A percentile compares a stretch with the other conserved stretches of the same genome.
These are phyloP conservation scores for Onychostoma macrolepis DNA, from an alignment of 2,113 vertebrate species.

Conservation along the genomic window DNA sequence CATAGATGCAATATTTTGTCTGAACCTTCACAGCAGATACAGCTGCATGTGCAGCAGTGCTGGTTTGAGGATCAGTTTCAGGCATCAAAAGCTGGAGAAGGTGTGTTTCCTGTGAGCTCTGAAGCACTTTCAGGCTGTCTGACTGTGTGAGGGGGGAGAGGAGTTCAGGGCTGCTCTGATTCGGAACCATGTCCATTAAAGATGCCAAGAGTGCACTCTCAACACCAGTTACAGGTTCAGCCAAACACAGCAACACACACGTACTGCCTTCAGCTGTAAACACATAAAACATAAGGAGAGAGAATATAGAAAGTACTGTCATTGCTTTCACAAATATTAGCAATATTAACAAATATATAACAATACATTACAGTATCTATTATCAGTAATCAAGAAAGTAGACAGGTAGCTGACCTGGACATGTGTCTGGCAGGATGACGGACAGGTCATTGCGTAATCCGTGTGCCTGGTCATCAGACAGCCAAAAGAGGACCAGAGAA, in stretches of 20 bases:
- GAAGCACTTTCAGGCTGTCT: slow-evolving; percentile 65
- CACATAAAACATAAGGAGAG: not conserved
- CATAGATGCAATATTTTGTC: not conserved
- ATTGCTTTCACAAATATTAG: not conserved
- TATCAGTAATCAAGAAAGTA: not conserved
- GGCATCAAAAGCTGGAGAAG: slow-evolving; percentile 61
- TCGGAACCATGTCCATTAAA: slow-evolving; percentile 70
- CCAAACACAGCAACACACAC: slow-evolving; percentile 70
- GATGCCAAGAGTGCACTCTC: slow-evolving; percentile 71
- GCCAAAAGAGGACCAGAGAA: slow-evolving; percentile 53
- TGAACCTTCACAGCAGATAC: slow-evolving; percentile 33
- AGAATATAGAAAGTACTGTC: not conserved
- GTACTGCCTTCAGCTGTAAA: slow-evolving; percentile 64
- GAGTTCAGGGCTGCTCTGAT: slow-evolving; percentile 21
- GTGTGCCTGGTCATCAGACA: slow-evolving; percentile 44
- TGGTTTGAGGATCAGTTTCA: slow-evolving; percentile 25
- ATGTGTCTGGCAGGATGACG: slow-evolving; percentile 18
- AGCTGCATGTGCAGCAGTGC: not conserved
- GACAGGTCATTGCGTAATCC: slow-evolving; percentile 44
- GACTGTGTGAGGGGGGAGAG: slow-evolving; percentile 57
- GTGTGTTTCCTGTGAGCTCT: slow-evolving; percentile 58
- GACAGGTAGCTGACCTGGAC: slow-evolving; percentile 38
- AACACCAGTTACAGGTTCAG: slow-evolving; percentile 63
- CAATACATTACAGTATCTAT: not conserved
- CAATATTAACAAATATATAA: not conserved